Evolutionary conservation across 2,888 invertebrate genomes (phyloP), one percentile per base, ranked within the genome.

Genomic region (Eristalis arbustorum): DNA sequence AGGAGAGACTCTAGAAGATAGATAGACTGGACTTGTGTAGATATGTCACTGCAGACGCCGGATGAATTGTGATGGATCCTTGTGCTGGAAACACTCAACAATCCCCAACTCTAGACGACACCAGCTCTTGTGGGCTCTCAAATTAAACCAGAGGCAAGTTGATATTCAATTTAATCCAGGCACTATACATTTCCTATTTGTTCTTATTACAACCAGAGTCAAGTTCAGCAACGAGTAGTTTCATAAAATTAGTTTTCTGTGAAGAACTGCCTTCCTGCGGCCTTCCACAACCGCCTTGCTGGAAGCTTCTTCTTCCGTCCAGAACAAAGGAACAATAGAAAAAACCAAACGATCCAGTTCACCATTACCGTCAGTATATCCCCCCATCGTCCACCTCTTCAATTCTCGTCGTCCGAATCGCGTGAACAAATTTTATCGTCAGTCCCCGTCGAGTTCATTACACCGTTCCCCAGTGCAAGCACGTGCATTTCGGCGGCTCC

Each of bases 381-480:
- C 37, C 37, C 42, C 14, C n/a, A 42, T 42, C 42, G 14, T 14
- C 14, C 42, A 6, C 14, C 37, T 56, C 22, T 31, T 42, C 25
- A 31, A 25, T 34, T 14, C 31, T 31, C 10, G 31, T 31, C 56
- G 28, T 0, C 40, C 40, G 1, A 40, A 42, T 62, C 68, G 56
- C 63, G 49, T 75, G 64, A 64, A 69, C 59, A 74, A 81, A 69
- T 57, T 69, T 42, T 18, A 67, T 42, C 49, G 49, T n/a, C 49
- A 28, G 28, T 64, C 37, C 56, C 56, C 64, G n/a, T 78, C 49
- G 11, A 79, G 73, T 56, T 34, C 49, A 28, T 68, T 72, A 71
- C 81, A 82, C 67, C 61, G 62, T 82, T 72, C 66, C 61, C 66
- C 13, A 8, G 2, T 72, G 62, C 72, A 82, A 82, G 72, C 82